phyloP scores from a whole-genome alignment of 2,113 vertebrate species.

The Eira barbara region DNA sequence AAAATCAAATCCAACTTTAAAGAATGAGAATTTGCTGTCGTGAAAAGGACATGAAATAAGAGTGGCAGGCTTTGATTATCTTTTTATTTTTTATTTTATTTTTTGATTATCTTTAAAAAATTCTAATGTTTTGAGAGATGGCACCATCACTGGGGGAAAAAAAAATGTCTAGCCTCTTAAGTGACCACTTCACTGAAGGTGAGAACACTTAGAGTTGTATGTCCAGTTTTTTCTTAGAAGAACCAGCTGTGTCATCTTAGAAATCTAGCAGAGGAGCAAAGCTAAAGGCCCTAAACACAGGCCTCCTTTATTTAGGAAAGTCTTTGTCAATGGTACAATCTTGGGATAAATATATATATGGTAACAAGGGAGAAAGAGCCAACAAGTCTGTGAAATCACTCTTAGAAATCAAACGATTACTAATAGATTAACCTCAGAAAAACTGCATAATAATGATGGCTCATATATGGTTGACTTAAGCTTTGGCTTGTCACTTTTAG shows the following conservation, averaged over 20 bases:
- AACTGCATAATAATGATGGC: background rate
- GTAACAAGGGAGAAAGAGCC: background rate
- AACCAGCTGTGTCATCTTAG: background rate
- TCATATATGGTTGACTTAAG: background rate
- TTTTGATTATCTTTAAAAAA: background rate
- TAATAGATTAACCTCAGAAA: background rate
- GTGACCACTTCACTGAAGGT: background rate
- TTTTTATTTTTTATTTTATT: background rate
- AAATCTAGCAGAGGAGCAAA: background rate
- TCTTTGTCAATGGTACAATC: background rate
- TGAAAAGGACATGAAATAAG: background rate
- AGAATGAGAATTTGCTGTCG: background rate
- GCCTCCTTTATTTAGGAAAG: background rate
- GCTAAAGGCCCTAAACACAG: background rate
- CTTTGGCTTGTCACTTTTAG: background rate
- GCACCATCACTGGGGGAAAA: background rate
- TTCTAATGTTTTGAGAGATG: background rate
- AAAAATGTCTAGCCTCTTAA: background rate
- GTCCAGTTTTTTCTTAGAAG: background rate
- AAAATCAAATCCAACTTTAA: constrained; percentile 28
- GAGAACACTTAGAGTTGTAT: background rate
- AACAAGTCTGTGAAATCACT: background rate
- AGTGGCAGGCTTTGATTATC: background rate
- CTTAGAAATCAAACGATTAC: background rate
- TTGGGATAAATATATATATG: background rate